Evolutionary conservation across 1,140 invertebrate genomes (phyloP).

Genomic region (Tetragonula clypearis): DNA sequence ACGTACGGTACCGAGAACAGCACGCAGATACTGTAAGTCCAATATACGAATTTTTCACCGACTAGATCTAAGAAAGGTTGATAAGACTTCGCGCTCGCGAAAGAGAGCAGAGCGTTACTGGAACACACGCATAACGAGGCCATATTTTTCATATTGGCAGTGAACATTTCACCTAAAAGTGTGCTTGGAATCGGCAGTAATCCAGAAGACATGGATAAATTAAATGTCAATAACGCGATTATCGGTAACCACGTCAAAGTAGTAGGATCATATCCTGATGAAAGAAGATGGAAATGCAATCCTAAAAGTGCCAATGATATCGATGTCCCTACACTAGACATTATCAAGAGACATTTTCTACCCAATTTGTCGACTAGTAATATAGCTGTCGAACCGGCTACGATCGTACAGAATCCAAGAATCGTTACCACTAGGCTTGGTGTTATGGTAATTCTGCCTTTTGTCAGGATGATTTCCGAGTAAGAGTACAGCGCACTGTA

Average conservation of each 20-base stretch:
- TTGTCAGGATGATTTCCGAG: constrained; percentile 76
- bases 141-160: constrained; percentile 75
- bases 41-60: constrained; percentile 80
- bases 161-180: constrained; percentile 78
- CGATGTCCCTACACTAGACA: constrained; percentile 69
- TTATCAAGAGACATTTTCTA: constrained; percentile 71
- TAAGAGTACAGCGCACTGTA: constrained; percentile 74
- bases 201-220: constrained; percentile 73
- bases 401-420: constrained; percentile 69
- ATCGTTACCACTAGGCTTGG: constrained; percentile 75
- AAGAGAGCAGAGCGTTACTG: constrained; percentile 81
- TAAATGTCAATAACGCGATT: constrained; percentile 67
- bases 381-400: constrained; percentile 68
- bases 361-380: constrained; percentile 76
- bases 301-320: constrained; percentile 76
- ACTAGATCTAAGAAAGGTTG: constrained; percentile 78
- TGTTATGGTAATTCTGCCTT: constrained; percentile 62
- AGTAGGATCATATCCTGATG: constrained; percentile 54
- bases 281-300: constrained; percentile 79
- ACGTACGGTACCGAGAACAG: constrained; percentile 81
- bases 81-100: constrained; percentile 83
- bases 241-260: constrained; percentile 79
- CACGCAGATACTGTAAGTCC: constrained; percentile 81
- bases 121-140: constrained; percentile 81
- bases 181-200: constrained; percentile 76